Conservation (phyloP, 2,888 invertebrate genomes). For the Aradus depressus region DNA sequence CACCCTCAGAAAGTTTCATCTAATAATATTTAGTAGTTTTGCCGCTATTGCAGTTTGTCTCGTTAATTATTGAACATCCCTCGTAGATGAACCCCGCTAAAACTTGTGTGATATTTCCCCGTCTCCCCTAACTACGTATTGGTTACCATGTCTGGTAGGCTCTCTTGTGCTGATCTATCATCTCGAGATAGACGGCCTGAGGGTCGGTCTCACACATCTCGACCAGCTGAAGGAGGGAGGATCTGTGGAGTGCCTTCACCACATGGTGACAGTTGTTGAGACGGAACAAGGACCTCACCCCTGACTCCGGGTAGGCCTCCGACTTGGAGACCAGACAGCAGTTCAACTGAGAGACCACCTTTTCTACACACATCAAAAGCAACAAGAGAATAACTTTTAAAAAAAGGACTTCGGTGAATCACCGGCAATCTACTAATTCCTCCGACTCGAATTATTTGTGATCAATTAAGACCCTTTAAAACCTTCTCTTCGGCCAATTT, state of each 20-base stretch:
- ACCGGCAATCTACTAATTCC: too few relatives aligned
- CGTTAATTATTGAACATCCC: too few relatives aligned
- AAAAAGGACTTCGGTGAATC: too few relatives aligned
- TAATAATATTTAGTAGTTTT: too few relatives aligned
- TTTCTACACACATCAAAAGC: constrained; percentile 47
- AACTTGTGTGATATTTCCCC: too few relatives aligned
- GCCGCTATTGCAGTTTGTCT: too few relatives aligned
- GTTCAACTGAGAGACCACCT: constrained; percentile 81
- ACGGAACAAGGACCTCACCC: constrained; percentile 78
- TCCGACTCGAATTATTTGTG: too few relatives aligned
- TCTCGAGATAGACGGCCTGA: constrained; percentile 72
- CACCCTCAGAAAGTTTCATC: too few relatives aligned
- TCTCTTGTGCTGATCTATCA: constrained; percentile 73
- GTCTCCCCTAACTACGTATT: too few relatives aligned
- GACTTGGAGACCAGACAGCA: constrained; percentile 81
- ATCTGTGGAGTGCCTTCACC: constrained; percentile 79
- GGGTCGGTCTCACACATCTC: constrained; percentile 73
- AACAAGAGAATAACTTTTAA: neutral
- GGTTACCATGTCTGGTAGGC: constrained; percentile 43
- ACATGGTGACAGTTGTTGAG: constrained; percentile 92
- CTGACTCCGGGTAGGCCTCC: constrained; percentile 78
- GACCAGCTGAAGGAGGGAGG: constrained; percentile 70
- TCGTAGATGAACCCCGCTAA: too few relatives aligned
- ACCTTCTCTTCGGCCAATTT: too few relatives aligned
- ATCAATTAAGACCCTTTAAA: too few relatives aligned